Conservation (phyloP, 1,140 invertebrate genomes). For the Hermetia illucens region DNA sequence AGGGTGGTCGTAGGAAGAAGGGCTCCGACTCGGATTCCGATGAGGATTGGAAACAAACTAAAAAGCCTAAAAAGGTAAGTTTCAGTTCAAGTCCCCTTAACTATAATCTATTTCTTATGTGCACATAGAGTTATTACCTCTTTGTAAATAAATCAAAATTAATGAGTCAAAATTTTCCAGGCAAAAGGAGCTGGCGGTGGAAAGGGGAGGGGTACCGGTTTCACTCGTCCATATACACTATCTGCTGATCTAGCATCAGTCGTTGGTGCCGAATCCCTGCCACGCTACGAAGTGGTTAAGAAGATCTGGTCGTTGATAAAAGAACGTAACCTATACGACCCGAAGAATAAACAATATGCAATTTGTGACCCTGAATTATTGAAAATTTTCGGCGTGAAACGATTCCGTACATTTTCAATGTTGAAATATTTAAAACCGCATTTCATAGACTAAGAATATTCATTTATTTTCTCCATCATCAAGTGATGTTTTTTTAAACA, state of each 20-base stretch:
- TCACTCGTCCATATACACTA: slow-evolving; percentile 68
- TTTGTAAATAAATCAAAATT: too few relatives aligned
- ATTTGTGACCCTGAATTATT: slow-evolving; percentile 83
- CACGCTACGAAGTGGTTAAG: slow-evolving; percentile 85
- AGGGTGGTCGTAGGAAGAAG: slow-evolving; percentile 32
- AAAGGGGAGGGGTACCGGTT: slow-evolving; percentile 52
- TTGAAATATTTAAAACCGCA: slow-evolving; percentile 89
- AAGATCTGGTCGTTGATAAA: slow-evolving; percentile 87
- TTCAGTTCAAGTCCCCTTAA: slow-evolving; percentile 5
- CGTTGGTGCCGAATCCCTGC: slow-evolving; percentile 71
- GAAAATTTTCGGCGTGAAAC: slow-evolving; percentile 79
- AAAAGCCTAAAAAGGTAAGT: slow-evolving; percentile 36
- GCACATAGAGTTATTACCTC: too few relatives aligned
- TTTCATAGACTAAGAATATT: slow-evolving; percentile 54
- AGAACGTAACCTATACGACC: slow-evolving; percentile 81
- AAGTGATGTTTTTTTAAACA: too few relatives aligned
- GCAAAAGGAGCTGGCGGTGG: neutral
- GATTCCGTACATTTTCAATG: slow-evolving; percentile 87
- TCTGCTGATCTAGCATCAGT: slow-evolving; percentile 73
- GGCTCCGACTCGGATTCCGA: slow-evolving; percentile 56
- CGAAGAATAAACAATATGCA: slow-evolving; percentile 86
- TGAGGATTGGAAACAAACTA: slow-evolving; percentile 59
- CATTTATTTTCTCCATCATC: too few relatives aligned
- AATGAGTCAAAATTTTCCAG: slow-evolving; percentile 2
- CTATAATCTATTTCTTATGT: neutral